phyloP scores from a whole-genome alignment of 2,113 vertebrate genomes.

The Murina feae region DNA sequence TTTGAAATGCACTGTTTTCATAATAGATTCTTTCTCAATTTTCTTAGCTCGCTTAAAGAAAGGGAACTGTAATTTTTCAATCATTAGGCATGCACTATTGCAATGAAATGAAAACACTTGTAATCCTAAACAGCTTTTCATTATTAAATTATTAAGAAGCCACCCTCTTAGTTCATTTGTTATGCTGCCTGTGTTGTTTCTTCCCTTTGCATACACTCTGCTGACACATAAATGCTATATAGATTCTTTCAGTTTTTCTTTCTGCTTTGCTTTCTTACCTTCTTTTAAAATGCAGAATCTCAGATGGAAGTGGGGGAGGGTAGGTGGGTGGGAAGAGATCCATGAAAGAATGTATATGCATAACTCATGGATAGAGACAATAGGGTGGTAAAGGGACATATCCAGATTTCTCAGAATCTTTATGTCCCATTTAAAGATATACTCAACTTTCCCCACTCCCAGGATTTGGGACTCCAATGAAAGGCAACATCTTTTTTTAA shows the following conservation, averaged over 20 bases:
- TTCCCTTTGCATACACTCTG: not conserved
- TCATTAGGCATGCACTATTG: conserved; percentile 36
- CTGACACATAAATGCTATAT: not conserved
- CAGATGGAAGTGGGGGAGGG: too few relatives aligned
- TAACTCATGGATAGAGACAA: too few relatives aligned
- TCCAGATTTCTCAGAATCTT: too few relatives aligned
- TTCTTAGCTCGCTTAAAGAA: conserved; percentile 37
- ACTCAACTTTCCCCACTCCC: conserved; percentile 47
- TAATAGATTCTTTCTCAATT: conserved; percentile 46
- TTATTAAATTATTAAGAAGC: conserved; percentile 28
- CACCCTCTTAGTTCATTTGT: conserved; percentile 1
- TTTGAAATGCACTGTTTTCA: conserved; percentile 46
- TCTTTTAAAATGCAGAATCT: not conserved
- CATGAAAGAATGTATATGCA: too few relatives aligned
- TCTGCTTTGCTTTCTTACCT: not conserved
- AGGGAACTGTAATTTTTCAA: conserved; percentile 38
- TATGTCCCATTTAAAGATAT: conserved; percentile 41
- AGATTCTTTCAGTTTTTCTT: not conserved
- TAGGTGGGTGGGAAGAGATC: too few relatives aligned
- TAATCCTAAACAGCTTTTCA: conserved; percentile 43
- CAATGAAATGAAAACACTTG: conserved; percentile 40
- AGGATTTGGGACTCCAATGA: conserved; percentile 62
- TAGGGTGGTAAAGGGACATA: too few relatives aligned
- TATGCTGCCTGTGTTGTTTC: not conserved
- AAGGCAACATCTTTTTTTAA: not conserved